phyloP scores from a whole-genome alignment of 1,140 invertebrate genomes.

The Zaprionus gabonicus region DNA sequence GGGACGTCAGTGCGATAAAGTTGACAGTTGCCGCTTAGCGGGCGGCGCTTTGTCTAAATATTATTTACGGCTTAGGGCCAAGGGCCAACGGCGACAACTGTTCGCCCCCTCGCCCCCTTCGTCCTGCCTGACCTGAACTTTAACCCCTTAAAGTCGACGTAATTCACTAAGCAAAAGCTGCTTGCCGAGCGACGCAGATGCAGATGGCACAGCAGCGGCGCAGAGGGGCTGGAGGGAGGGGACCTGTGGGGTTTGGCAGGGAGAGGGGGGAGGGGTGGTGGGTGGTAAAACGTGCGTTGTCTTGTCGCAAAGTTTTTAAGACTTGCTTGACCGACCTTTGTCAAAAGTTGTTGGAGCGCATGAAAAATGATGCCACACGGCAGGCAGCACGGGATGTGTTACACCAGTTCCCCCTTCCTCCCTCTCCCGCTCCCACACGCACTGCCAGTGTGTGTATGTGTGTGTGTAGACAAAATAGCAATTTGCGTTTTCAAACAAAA shows the following conservation, averaged over 20 bases:
- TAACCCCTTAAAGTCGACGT: constrained; percentile 79
- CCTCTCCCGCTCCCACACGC: background rate
- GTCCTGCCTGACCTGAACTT: constrained; percentile 58
- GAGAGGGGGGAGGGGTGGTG: background rate
- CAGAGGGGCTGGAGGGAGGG: background rate
- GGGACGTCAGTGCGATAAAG: constrained; percentile 35
- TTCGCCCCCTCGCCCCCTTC: constrained; percentile 52
- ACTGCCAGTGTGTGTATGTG: constrained; percentile 31
- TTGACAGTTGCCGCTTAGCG: constrained; percentile 35
- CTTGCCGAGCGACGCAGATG: constrained; percentile 41
- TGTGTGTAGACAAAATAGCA: constrained; percentile 75
- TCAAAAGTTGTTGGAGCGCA: constrained; percentile 81
- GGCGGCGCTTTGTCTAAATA: constrained; percentile 69
- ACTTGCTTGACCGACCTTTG: constrained; percentile 82
- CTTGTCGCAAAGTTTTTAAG: constrained; percentile 82
- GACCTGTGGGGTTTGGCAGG: too few species aligned
- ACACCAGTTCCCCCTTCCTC: constrained; percentile 41
- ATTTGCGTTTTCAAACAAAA: constrained; percentile 78
- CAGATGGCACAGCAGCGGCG: constrained; percentile 22
- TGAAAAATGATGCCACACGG: constrained; percentile 79
- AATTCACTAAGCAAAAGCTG: constrained; percentile 79
- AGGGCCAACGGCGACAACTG: constrained; percentile 77
- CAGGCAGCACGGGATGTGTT: constrained; percentile 65
- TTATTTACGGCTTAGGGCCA: constrained; percentile 81
- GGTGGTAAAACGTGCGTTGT: constrained; percentile 73